Evolutionary conservation across 2,113 vertebrate species (phyloP).

Genomic region (Calyptommatus sinebrachiatus): DNA sequence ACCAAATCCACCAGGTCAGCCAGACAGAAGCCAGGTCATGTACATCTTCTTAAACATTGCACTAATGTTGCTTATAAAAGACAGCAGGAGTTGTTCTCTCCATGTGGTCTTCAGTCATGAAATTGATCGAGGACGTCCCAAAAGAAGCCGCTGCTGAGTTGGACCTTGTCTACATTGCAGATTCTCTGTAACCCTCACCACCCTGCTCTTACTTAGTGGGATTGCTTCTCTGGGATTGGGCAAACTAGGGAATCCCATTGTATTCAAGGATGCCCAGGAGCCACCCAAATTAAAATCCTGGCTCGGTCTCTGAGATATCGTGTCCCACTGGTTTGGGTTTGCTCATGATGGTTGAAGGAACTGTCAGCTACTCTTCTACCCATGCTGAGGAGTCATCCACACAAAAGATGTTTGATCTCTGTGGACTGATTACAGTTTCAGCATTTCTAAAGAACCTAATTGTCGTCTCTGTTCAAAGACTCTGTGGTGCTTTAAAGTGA

Average conservation of each 20-base stretch:
- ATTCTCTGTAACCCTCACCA: neutral
- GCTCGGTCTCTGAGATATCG: neutral
- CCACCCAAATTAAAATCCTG: too few species aligned
- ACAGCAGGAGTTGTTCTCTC: too few species aligned
- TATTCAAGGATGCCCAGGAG: neutral
- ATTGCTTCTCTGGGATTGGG: neutral
- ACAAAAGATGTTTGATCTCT: neutral
- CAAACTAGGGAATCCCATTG: too few species aligned
- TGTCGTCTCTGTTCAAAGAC: neutral
- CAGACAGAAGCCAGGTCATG: neutral
- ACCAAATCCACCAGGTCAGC: too few species aligned
- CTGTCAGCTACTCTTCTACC: neutral
- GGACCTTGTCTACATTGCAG: too few species aligned
- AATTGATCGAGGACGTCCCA: neutral
- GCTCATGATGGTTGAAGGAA: too few species aligned
- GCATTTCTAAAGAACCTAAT: neutral
- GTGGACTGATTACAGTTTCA: neutral
- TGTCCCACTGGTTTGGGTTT: too few species aligned
- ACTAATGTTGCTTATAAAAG: too few species aligned
- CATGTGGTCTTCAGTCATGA: too few species aligned
- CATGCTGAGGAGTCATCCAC: too few species aligned
- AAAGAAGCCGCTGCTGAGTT: too few species aligned
- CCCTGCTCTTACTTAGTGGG: neutral
- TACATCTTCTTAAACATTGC: neutral
- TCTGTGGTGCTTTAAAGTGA: neutral